Conservation (phyloP, 2,113 vertebrate genomes). For the Cephalopterus ornatus region DNA sequence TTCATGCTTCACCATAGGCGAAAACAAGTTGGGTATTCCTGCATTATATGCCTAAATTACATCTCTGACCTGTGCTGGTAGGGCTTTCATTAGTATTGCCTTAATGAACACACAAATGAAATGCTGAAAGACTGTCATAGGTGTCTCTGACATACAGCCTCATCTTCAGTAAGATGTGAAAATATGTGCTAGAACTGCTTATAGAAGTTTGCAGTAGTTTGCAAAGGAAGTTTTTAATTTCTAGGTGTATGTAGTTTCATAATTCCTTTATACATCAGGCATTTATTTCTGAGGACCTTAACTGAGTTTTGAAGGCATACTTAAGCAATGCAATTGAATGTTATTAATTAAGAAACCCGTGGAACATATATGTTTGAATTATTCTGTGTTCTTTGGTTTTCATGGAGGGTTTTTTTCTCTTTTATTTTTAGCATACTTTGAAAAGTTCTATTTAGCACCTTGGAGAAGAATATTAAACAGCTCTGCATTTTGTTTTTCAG, state of each 20-base stretch:
- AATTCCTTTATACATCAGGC: background rate
- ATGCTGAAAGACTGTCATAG: background rate
- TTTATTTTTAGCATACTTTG: background rate
- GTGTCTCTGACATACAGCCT: background rate
- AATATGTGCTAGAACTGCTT: background rate
- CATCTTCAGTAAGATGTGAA: background rate
- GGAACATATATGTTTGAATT: background rate
- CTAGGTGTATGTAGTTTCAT: background rate
- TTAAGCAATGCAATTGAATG: background rate
- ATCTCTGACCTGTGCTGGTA: background rate
- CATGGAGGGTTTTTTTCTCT: background rate
- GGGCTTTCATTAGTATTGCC: background rate
- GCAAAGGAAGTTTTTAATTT: background rate
- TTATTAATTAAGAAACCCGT: background rate
- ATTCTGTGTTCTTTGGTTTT: background rate
- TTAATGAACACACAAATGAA: background rate
- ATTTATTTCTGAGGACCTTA: background rate
- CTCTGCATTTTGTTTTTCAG: slow-evolving; percentile 71
- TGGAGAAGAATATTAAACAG: background rate
- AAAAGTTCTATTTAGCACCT: background rate
- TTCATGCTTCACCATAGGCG: background rate
- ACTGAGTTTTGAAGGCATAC: background rate
- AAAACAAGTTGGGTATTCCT: background rate
- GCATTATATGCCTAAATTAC: background rate
- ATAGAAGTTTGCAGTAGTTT: background rate